Conservation (phyloP, 2,888 invertebrate genomes). For the Bibio marci region DNA sequence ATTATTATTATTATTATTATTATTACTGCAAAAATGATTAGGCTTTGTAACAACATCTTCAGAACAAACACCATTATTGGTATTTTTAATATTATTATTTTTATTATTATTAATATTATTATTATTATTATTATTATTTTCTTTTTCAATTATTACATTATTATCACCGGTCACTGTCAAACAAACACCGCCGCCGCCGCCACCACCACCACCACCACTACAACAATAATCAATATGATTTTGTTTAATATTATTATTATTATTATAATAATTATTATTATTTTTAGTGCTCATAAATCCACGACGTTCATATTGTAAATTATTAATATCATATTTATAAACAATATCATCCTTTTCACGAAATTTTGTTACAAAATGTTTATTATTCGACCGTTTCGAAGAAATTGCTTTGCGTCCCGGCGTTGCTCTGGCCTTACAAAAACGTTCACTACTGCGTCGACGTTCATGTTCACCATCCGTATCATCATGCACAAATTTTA, state of each 20-base stretch:
- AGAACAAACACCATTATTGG: no score
- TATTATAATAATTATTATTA: no score
- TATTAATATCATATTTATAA: conserved; percentile 27
- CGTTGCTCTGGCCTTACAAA: conserved; percentile 40
- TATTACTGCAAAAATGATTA: no score
- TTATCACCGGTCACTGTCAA: conserved; percentile 1
- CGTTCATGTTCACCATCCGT: conserved; percentile 31
- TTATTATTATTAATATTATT: no score
- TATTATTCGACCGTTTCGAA: conserved; percentile 18
- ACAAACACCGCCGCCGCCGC: background rate
- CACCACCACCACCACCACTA: no score
- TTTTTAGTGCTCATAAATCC: conserved; percentile 24
- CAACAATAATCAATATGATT: background rate
- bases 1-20: conserved; percentile 29
- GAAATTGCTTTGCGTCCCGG: conserved; percentile 33
- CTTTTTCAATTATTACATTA: background rate
- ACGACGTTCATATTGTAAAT: conserved; percentile 26
- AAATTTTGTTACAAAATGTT: conserved; percentile 6
- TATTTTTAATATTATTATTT: no score
- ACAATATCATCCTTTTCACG: conserved; percentile 21
- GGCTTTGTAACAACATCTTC: no score
- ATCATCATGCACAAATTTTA: conserved; percentile 24
- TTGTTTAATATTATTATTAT: no score
- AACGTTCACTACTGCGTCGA: conserved; percentile 42
- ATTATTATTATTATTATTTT: no score